Evolutionary conservation across 2,888 invertebrate genomes (phyloP).

Genomic region (Acleris holmiana): DNA sequence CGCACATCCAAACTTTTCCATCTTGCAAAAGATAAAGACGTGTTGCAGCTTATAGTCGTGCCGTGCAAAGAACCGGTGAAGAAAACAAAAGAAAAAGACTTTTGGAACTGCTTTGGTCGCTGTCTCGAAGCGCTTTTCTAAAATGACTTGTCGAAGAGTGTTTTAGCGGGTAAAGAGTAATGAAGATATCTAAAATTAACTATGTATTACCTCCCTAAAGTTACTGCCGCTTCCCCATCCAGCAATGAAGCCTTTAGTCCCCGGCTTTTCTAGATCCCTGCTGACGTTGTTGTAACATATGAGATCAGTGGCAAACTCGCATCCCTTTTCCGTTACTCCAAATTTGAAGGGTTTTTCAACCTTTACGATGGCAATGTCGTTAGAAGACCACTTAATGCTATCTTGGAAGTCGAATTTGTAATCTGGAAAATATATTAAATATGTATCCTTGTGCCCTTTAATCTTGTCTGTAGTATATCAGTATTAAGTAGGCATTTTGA

Average conservation of each 20-base stretch:
- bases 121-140: too few species aligned
- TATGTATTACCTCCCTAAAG: conserved; percentile 68
- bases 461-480: too few species aligned
- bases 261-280: conserved; percentile 71
- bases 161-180: neutral
- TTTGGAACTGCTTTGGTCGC: too few species aligned
- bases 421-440: conserved; percentile 52
- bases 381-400: conserved; percentile 78
- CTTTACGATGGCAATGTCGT: conserved; percentile 77
- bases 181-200: neutral
- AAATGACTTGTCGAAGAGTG: too few species aligned
- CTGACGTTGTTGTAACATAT: conserved; percentile 73
- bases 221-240: conserved; percentile 79
- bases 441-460: neutral
- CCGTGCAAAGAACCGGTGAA: too few species aligned
- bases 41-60: too few species aligned
- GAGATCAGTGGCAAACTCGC: conserved; percentile 64
- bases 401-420: conserved; percentile 81
- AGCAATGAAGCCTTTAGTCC: conserved; percentile 71
- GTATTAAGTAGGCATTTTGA: too few species aligned
- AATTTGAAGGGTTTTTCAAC: conserved; percentile 74
- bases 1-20: too few species aligned
- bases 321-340: conserved; percentile 66
- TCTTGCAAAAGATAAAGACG: too few species aligned
- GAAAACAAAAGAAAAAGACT: too few species aligned